Conservation (phyloP, 2,888 invertebrate genomes). For the Carpatolechia fugitivella region DNA sequence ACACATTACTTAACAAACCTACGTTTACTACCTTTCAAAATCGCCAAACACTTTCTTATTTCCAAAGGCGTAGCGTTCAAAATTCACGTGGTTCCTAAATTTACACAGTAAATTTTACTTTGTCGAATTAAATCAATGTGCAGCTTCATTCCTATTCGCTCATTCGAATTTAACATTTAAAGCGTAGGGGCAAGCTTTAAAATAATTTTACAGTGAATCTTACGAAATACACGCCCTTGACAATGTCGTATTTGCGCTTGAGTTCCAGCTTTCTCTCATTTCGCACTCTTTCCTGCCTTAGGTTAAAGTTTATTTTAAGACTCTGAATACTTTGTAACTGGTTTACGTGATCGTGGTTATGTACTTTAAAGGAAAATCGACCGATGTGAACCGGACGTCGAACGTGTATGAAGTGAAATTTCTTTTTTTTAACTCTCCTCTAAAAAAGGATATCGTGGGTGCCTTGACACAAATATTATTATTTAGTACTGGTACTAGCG, state of each 20-base stretch:
- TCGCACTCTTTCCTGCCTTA: slow-evolving; percentile 17
- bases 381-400: slow-evolving; percentile 69
- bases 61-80: background rate
- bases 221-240: slow-evolving; percentile 43
- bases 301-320: slow-evolving; percentile 30
- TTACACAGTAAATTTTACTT: slow-evolving; percentile 24
- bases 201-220: slow-evolving; percentile 28
- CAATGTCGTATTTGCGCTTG: slow-evolving; percentile 32
- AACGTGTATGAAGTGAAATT: slow-evolving; percentile 68
- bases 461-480: slow-evolving; percentile 56
- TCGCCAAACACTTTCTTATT: background rate
- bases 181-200: slow-evolving; percentile 31
- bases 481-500: no score
- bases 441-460: slow-evolving; percentile 64
- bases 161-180: background rate
- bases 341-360: slow-evolving; percentile 30
- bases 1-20: slow-evolving; percentile 22
- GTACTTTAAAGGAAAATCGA: slow-evolving; percentile 66
- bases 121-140: slow-evolving; percentile 29
- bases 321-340: background rate
- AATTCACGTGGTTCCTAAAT: no score
- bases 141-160: background rate
- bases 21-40: background rate
- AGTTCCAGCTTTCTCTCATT: slow-evolving; percentile 16
- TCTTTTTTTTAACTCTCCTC: slow-evolving; percentile 48